A percentile compares a stretch with the other conserved stretches of the same genome.
Evolutionary conservation across 2,797 vertebrate genomes (phyloP).

Genomic region (Buceros bicornis): DNA sequence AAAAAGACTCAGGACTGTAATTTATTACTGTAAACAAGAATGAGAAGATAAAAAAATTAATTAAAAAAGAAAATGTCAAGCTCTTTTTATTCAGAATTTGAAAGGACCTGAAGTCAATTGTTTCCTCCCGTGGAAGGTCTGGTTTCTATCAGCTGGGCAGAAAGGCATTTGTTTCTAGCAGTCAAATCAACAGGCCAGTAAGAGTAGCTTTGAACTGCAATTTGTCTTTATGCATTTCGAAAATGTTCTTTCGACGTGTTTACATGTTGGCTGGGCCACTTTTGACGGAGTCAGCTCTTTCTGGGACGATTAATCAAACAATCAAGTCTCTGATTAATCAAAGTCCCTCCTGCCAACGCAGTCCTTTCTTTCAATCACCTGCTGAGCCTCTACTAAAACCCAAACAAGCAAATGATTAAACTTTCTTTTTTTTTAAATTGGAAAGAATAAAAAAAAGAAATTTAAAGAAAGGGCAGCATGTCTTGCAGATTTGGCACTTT

Average conservation of each 20-base stretch:
- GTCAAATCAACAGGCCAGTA: conserved; percentile 62
- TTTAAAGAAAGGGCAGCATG: not conserved
- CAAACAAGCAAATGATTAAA: conserved; percentile 64
- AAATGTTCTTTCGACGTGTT: conserved; percentile 66
- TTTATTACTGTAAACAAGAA: conserved; percentile 70
- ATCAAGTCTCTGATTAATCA: conserved; percentile 72
- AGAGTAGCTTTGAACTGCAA: conserved; percentile 73
- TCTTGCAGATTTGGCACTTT: conserved; percentile 63
- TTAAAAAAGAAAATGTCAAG: conserved; percentile 41
- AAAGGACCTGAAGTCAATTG: conserved; percentile 63
- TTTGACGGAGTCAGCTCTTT: conserved; percentile 65
- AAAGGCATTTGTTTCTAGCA: conserved; percentile 70
- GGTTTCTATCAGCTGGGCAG: conserved; percentile 71
- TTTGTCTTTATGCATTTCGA: conserved; percentile 75
- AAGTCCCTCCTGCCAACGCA: conserved; percentile 32
- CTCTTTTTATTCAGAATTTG: conserved; percentile 37
- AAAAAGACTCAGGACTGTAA: conserved; percentile 46
- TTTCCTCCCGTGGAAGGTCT: conserved; percentile 66
- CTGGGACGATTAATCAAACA: conserved; percentile 54
- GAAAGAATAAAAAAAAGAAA: no score
- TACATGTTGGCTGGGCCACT: conserved; percentile 65
- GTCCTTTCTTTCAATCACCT: conserved; percentile 66
- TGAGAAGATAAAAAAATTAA: conserved; percentile 17
- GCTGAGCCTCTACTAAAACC: conserved; percentile 54
- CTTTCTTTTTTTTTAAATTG: not conserved